phyloP scores from a whole-genome alignment of 2,113 vertebrate species.

The Daboia siamensis region DNA sequence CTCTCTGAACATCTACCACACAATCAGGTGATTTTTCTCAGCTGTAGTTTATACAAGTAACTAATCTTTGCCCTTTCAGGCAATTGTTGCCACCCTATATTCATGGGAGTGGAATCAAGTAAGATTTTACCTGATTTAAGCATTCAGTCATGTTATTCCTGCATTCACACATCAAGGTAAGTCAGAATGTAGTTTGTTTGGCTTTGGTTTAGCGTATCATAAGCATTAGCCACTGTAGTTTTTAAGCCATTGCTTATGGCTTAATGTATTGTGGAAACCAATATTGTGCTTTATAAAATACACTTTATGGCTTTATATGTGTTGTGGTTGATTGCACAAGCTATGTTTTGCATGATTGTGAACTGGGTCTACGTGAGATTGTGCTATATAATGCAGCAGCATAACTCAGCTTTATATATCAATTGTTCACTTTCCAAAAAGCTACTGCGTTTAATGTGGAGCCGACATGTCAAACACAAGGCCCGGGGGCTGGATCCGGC shows the following conservation, averaged over 20 bases:
- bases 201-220: not conserved
- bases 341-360: not conserved
- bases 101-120: slow-evolving; percentile 40
- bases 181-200: not conserved
- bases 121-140: slow-evolving; percentile 26
- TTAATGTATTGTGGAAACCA: not conserved
- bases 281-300: not conserved
- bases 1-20: slow-evolving; percentile 49
- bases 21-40: slow-evolving; percentile 47
- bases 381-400: not conserved
- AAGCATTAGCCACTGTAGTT: not conserved
- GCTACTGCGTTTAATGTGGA: not conserved
- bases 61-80: slow-evolving; percentile 47
- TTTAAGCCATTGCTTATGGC: not conserved
- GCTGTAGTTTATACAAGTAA: slow-evolving; percentile 29
- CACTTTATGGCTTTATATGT: not conserved
- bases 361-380: not conserved
- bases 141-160: slow-evolving; percentile 6
- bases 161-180: not conserved
- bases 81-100: slow-evolving; percentile 44
- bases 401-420: not conserved
- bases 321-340: not conserved
- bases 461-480: no score
- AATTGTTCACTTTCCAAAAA: not conserved
- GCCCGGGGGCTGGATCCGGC: no score